Percentiles rank a stretch among this genome's conserved stretches.
Evolutionary conservation across 1,140 invertebrate genomes (phyloP).

Genomic region (Nephotettix cincticeps): DNA sequence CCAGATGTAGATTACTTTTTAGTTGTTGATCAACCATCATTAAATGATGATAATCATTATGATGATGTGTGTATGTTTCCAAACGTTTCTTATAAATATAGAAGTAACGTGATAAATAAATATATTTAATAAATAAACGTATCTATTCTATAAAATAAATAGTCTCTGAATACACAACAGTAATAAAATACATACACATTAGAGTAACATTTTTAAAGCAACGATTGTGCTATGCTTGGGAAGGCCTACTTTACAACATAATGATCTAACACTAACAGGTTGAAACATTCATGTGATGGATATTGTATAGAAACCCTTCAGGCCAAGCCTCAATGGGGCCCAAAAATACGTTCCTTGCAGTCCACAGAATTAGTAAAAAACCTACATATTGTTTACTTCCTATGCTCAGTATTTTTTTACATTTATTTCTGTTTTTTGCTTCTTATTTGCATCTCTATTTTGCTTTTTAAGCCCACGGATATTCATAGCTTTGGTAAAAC

Average conservation of each 20-base stretch:
- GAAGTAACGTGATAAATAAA: neutral
- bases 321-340: too few relatives aligned
- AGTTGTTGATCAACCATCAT: neutral
- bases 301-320: too few relatives aligned
- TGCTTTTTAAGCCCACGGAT: too few relatives aligned
- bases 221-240: constrained; percentile 2
- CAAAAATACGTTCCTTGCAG: too few relatives aligned
- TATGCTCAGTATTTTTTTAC: too few relatives aligned
- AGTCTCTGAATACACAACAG: neutral
- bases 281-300: too few relatives aligned
- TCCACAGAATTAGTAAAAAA: too few relatives aligned
- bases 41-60: neutral
- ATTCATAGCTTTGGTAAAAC: too few relatives aligned
- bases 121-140: neutral
- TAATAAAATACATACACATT: constrained; percentile 1
- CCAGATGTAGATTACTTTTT: neutral
- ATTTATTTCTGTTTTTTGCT: too few relatives aligned
- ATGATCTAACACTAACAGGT: neutral
- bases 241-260: neutral
- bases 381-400: too few relatives aligned
- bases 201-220: neutral
- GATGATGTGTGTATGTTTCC: neutral
- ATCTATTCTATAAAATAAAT: neutral
- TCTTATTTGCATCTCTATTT: too few relatives aligned
- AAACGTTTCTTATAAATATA: neutral